Conservation (phyloP, 2,888 invertebrate species). For the Cyrtodaria siliqua region DNA sequence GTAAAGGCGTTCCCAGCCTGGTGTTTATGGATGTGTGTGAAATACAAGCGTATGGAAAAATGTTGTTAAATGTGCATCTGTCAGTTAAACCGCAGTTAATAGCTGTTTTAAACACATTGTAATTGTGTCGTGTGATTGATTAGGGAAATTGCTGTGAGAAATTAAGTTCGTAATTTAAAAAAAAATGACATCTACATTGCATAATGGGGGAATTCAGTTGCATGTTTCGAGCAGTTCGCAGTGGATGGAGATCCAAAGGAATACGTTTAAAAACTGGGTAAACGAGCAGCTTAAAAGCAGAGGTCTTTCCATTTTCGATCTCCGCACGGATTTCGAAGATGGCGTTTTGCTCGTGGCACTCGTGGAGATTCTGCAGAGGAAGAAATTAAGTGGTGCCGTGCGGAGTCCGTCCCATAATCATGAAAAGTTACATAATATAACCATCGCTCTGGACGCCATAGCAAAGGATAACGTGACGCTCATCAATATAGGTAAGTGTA, state of each 20-base stretch:
- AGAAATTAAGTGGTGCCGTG: slow-evolving; percentile 87
- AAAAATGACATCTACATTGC: slow-evolving; percentile 18
- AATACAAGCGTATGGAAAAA: too few species aligned
- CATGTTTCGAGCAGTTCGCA: slow-evolving; percentile 93
- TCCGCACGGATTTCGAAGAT: slow-evolving; percentile 95
- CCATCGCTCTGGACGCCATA: slow-evolving; percentile 96
- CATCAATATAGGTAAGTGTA: slow-evolving; percentile 95
- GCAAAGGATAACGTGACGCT: slow-evolving; percentile 98
- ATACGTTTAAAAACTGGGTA: slow-evolving; percentile 98
- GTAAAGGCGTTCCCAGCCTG: too few species aligned
- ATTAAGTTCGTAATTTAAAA: neutral
- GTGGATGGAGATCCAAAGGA: slow-evolving; percentile 90
- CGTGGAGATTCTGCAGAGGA: slow-evolving; percentile 96
- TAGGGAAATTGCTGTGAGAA: neutral
- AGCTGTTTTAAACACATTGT: too few species aligned
- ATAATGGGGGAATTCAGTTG: slow-evolving; percentile 88
- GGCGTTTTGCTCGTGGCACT: slow-evolving; percentile 96
- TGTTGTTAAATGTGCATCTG: too few species aligned
- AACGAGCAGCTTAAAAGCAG: slow-evolving; percentile 89
- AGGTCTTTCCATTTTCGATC: slow-evolving; percentile 90
- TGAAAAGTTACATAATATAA: slow-evolving; percentile 98
- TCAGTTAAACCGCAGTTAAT: too few species aligned
- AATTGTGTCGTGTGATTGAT: too few species aligned
- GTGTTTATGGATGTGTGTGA: too few species aligned
- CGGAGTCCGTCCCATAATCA: slow-evolving; percentile 96